phyloP scores from a whole-genome alignment of 2,888 invertebrate genomes.

The Catocala sponsa region DNA sequence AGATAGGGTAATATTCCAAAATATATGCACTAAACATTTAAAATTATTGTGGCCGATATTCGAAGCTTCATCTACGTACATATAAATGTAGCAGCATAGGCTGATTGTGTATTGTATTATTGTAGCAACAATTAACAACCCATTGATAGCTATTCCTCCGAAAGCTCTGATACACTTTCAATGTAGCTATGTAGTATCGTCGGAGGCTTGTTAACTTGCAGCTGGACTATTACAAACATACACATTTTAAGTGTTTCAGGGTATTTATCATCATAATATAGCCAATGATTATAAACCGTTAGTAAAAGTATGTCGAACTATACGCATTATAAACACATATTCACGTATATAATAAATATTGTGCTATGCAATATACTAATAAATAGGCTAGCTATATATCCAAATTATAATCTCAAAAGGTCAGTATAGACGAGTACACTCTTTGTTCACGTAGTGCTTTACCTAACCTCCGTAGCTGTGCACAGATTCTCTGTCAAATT shows the following conservation, averaged over 20 bases:
- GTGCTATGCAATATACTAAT: conserved; percentile 40
- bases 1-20: conserved; percentile 43
- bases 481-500: conserved; percentile 64
- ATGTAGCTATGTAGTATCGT: not conserved
- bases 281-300: conserved; percentile 30
- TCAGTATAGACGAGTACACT: conserved; percentile 39
- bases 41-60: conserved; percentile 28
- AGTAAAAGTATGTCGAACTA: conserved; percentile 29
- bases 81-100: conserved; percentile 31
- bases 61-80: conserved; percentile 22
- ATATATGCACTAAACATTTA: conserved; percentile 38
- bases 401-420: conserved; percentile 40
- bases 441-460: conserved; percentile 72
- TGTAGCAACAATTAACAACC: conserved; percentile 23
- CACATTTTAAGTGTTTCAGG: conserved; percentile 31
- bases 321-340: conserved; percentile 53
- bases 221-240: not conserved
- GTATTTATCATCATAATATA: conserved; percentile 18
- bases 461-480: conserved; percentile 66
- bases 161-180: conserved; percentile 34
- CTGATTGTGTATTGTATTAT: conserved; percentile 29
- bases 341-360: conserved; percentile 48
- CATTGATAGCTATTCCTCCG: conserved; percentile 20
- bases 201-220: no score
- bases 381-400: conserved; percentile 60